Base-by-base conservation (phyloP, 2,113 vertebrate species). In the Nothoprocta pentlandii region DNA sequence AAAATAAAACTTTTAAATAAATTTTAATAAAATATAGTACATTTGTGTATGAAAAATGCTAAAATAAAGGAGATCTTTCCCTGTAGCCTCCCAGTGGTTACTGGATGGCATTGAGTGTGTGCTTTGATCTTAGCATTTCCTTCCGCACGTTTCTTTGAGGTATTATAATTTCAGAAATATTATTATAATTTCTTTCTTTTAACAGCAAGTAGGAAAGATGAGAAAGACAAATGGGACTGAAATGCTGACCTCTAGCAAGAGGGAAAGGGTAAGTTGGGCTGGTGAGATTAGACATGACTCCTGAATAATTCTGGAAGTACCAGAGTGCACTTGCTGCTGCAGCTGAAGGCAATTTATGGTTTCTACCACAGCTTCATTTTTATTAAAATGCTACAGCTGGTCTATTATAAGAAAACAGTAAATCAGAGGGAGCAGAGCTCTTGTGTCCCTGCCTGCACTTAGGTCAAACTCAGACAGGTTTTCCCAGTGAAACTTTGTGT, bases 311-410 rank as follows among this genome's bases (percentile, higher is more conserved):
- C 67, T n/a, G 25, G 25, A 85, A 49, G 36, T 19, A 5, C 0
- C 64, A 36, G 70, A 28, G 61, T 4, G 2, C 3, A 0, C 49
- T 74, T 80, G 36, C 16, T 8, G 7, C 21, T 1, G 0, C 56
- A 19, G 51, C 32, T 63, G 4, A 59, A 94, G 42, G 49, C 76
- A 80, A 6, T 25, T 34, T 36, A 15, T 1, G 2, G 13, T 67
- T 51, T 85, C 51, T 51, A 1, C 47, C 26, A 61, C 21, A 5
- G 0, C 22, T 51, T 51, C n/a, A 16, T 34, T 83, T 92, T 59
- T 53, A 47, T 56, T 0, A 39, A 41, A 79, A 66, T 75, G 12
- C 59, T 2, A 28, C 19, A 30, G 54, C 93, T 86, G 77, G 77
- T 81, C 19, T 15, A 11, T 30, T 54, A 13, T 10, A 54, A 36